Evolutionary conservation across 2,797 vertebrate genomes (phyloP).

Genomic region (Anas georgica): DNA sequence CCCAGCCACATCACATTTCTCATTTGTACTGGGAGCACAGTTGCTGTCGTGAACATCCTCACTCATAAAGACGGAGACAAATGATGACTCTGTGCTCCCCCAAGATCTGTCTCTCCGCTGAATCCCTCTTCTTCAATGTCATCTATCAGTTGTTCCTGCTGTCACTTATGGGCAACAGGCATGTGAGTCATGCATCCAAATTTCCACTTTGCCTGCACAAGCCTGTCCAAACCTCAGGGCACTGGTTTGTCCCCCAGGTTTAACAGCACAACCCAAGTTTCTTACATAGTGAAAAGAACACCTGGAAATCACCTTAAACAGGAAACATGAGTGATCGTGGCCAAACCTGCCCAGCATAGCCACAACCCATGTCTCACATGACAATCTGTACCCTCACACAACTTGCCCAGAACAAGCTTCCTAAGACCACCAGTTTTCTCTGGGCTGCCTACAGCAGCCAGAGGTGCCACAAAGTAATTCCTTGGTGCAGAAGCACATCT

Average conservation of each 20-base stretch:
- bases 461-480: not conserved
- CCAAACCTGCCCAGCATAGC: not conserved
- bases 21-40: not conserved
- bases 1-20: not conserved
- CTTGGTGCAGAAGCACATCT: not conserved
- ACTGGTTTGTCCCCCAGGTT: not conserved
- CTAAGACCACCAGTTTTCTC: not conserved
- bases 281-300: not conserved
- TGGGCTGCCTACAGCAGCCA: not conserved
- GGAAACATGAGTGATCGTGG: not conserved
- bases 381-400: not conserved
- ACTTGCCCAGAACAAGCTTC: not conserved
- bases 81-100: not conserved
- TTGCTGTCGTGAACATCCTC: not conserved
- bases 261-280: not conserved
- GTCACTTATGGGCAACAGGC: not conserved
- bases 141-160: not conserved
- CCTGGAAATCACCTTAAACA: not conserved
- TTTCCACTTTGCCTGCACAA: not conserved
- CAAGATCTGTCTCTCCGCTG: not conserved
- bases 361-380: rapidly evolving
- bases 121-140: not conserved
- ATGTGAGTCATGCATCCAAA: not conserved
- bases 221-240: not conserved
- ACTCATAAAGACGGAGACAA: not conserved